Base-by-base conservation (phyloP, 2,888 invertebrate genomes). In the Campaea margaritaria region DNA sequence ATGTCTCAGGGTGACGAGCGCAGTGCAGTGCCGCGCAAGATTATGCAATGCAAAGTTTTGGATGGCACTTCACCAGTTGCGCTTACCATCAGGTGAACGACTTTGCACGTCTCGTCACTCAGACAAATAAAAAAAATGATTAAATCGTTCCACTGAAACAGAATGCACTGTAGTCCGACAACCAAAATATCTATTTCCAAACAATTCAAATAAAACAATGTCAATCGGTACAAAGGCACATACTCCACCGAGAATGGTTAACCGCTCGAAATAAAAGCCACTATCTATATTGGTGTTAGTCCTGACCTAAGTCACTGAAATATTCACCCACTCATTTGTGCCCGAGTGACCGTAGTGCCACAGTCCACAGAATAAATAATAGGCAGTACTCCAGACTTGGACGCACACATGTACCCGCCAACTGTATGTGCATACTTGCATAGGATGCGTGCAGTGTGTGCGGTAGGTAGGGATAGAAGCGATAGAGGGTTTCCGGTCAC, bases 251-350 rank as follows among this genome's bases (percentile, higher is more conserved):
- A 43, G 55, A 42, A 43, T 49, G 56, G 45, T 34, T 49, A 57
- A 50, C 38, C 44, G 43, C 54, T 61, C 48, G 21, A 64, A 61
- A 61, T 54, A 51, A 60, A 59, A 55, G 15, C 49, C 42, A 45
- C 48, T 67, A 63, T 56, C 53, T 55, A 52, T 54, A 59, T 61
- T 60, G 45, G 44, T 50, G 56, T 50, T 55, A 69, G 69, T 74
- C 77, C 79, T 79, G 87, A 87, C 84, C 88, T 87, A 85, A 74
- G 79, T 69, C 79, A 85, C 78, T 73, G 69, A 68, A 78, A 74
- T 68, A 75, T 70, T 73, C 68, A 68, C 68, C 69, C 68, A 65
- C 67, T 67, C 68, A 70, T 65, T 72, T 68, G 76, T 85, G 82
- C 69, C 81, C 83, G 77, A 83, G 72, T 86, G 85, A 86, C 86